These are phyloP conservation scores for Rhodophaea formosa DNA, from an alignment of 2,888 invertebrate genomes.

Conservation along the genomic window DNA sequence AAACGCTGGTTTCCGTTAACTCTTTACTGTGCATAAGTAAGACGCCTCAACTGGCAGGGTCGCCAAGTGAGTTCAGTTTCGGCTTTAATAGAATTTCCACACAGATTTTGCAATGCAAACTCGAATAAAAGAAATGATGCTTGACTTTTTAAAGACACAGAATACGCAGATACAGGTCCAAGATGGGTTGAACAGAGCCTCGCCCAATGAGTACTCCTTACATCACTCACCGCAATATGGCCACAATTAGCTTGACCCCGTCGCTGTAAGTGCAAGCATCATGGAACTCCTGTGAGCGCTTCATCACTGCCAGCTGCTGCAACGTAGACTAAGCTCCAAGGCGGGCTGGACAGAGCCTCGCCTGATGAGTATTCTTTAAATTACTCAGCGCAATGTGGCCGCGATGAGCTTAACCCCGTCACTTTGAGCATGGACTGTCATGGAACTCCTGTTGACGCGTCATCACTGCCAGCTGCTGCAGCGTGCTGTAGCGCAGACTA, in stretches of 20 bases:
- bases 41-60: too few relatives aligned
- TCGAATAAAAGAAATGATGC: too few relatives aligned
- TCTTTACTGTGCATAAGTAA: too few relatives aligned
- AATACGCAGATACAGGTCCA: too few relatives aligned
- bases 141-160: too few relatives aligned
- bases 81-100: too few relatives aligned
- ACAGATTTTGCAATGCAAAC: too few relatives aligned
- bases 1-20: too few relatives aligned
- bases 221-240: constrained; percentile 61
- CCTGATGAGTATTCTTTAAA: too few relatives aligned
- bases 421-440: constrained; percentile 79
- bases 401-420: constrained; percentile 78
- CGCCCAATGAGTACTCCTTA: too few relatives aligned
- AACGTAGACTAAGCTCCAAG: constrained; percentile 85
- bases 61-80: too few relatives aligned
- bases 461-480: constrained; percentile 82
- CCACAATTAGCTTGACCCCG: constrained; percentile 75
- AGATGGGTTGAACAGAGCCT: too few relatives aligned
- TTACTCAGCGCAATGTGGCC: constrained; percentile 47
- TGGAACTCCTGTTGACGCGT: constrained; percentile 82
- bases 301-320: constrained; percentile 84
- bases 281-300: constrained; percentile 83
- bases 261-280: constrained; percentile 80
- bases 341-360: constrained; percentile 34
- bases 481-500: constrained; percentile 83